These are phyloP conservation scores for Oreochromis spilurus DNA, from an alignment of 2,113 vertebrate species.

Conservation along the genomic window DNA sequence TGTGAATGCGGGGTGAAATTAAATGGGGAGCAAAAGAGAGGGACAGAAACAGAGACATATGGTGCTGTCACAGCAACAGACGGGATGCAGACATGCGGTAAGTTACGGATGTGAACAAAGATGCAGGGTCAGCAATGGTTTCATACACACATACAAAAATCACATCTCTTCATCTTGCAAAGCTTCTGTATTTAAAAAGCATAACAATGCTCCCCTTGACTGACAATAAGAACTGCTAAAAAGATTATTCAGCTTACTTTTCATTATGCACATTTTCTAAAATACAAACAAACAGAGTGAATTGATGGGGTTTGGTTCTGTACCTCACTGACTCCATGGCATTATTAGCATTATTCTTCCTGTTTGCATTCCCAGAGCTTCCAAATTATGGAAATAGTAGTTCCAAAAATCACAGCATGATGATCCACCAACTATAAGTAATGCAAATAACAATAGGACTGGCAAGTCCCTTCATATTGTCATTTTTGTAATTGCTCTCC, in stretches of 20 bases:
- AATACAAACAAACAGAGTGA: background rate
- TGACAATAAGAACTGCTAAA: background rate
- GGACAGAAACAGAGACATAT: background rate
- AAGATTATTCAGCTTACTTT: background rate
- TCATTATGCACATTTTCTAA: background rate
- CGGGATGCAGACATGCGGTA: background rate
- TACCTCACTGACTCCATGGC: background rate
- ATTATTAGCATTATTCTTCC: background rate
- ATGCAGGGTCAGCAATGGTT: slow-evolving; percentile 3
- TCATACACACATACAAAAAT: background rate
- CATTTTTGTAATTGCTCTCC: background rate
- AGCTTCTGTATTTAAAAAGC: background rate
- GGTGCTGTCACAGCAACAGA: slow-evolving; percentile 8
- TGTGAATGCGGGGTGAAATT: background rate
- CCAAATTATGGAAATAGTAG: background rate
- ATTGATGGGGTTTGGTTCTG: background rate
- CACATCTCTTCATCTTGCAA: background rate
- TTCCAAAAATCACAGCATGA: background rate
- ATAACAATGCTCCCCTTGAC: background rate
- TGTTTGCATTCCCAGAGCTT: background rate
- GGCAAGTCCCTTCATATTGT: background rate
- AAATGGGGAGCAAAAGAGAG: background rate
- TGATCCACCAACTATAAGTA: background rate
- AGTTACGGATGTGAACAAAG: background rate
- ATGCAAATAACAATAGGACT: background rate